phyloP scores from a whole-genome alignment of 2,113 vertebrate genomes.

The Lota lota region DNA sequence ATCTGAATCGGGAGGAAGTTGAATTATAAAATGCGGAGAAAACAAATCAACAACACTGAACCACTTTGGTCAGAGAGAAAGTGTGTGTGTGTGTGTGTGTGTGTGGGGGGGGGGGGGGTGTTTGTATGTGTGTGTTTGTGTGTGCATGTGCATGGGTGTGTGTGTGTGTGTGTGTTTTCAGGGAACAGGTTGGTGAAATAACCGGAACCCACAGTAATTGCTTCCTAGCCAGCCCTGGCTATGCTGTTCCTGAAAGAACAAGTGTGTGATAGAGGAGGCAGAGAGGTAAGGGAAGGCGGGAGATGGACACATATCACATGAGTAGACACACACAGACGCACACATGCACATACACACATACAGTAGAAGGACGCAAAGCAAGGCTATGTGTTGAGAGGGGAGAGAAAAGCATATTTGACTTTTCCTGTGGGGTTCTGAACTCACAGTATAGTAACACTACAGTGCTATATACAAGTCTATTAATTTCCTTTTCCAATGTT shows the following conservation, averaged over 20 bases:
- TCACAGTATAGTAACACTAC: too few relatives aligned
- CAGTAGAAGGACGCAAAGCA: background rate
- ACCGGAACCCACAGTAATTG: constrained; percentile 43
- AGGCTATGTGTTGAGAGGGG: background rate
- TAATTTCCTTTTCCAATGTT: too few relatives aligned
- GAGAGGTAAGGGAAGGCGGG: background rate
- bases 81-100: constrained; percentile 16
- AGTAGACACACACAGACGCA: too few relatives aligned
- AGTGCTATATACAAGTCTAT: too few relatives aligned
- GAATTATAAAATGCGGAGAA: constrained; percentile 59
- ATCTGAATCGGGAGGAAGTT: constrained; percentile 55
- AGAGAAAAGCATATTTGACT: background rate
- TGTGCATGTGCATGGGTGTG: constrained; percentile 10
- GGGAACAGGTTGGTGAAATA: constrained; percentile 35
- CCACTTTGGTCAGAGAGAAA: constrained; percentile 28
- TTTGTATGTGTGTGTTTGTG: constrained; percentile 15
- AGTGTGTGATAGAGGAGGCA: background rate
- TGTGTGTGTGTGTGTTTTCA: constrained; percentile 1
- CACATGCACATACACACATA: too few relatives aligned
- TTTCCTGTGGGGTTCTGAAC: too few relatives aligned
- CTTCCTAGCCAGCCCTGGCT: constrained; percentile 18
- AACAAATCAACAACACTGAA: constrained; percentile 64
- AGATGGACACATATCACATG: background rate
- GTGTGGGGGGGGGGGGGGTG: constrained; percentile 10
- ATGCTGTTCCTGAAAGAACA: constrained; percentile 1